Base-by-base conservation (phyloP, 1,140 invertebrate species). In the Trichonephila clavipes region DNA sequence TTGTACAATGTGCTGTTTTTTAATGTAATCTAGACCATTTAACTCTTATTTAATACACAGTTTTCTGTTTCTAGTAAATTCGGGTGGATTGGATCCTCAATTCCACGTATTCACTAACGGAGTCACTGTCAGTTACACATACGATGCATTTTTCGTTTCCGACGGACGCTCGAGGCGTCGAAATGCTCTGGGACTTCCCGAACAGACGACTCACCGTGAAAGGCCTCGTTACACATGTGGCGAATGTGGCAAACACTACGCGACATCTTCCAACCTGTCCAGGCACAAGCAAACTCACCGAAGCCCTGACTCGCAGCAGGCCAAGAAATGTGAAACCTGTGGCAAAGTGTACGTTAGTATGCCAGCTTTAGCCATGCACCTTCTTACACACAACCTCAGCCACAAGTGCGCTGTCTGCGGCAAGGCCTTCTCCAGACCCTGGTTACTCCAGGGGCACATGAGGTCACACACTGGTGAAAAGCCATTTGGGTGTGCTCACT, bases 381-480 rank as follows among this genome's bases (percentile, higher is more conserved):
- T 99, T 77, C 96, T 99, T 34, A 99, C 99, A 24, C 98, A 98
- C 95, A 97, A 97, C 95, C 94, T 97, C 44, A 96, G 96, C 88
- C 97, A 97, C 95, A 96, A 96, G 6, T 99, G 99, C 95, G 96
- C 97, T 58, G 97, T 99, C 7, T 99, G 99, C 96, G 98, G 98
- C 44, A 99, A 99, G 96, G 97, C 98, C 88, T 99, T 99, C 96
- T 99, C 98, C 2, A 96, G 99, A 64, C 99, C 99, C 0, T 99
- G 98, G 96, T 97, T 99, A 0, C 97, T 99, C 6, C 99, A 99
- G 92, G 98, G 99, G 95, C 98, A 97, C 95, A 97, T 99, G 94
- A 96, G 99, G 40, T 99, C 98, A 7, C 99, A 99, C 96, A 99
- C 99, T 0, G 99, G 99, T 0, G 99, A 99, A 96, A 99, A 99